A percentile compares a stretch with the other conserved stretches of the same genome.
These are phyloP conservation scores for Chaetops frenatus DNA, from an alignment of 2,113 vertebrate genomes.

Conservation along the genomic window DNA sequence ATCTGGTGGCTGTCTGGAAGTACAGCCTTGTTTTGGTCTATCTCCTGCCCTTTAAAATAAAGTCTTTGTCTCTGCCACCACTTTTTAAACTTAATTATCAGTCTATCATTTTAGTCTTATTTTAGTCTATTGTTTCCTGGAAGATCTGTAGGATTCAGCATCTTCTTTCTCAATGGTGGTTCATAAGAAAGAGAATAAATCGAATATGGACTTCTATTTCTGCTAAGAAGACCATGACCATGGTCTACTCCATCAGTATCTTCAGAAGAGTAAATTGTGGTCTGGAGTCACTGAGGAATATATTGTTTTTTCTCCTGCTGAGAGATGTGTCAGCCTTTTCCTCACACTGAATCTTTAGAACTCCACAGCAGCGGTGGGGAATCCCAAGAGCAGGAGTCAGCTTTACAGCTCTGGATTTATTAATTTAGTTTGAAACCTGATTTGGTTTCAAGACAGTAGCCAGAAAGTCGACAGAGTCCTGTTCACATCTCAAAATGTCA, in stretches of 20 bases:
- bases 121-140: neutral
- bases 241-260: neutral
- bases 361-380: neutral
- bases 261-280: neutral
- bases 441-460: neutral
- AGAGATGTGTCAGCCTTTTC: neutral
- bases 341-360: neutral
- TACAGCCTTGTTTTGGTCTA: neutral
- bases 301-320: neutral
- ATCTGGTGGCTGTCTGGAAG: neutral
- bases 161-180: neutral
- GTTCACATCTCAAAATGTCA: neutral
- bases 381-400: neutral
- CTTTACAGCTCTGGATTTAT: neutral
- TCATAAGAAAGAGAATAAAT: neutral
- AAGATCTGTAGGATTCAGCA: neutral
- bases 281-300: neutral
- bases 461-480: neutral
- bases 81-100: neutral
- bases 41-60: neutral
- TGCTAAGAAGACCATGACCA: neutral
- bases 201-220: neutral
- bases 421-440: neutral
- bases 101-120: neutral
- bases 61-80: neutral